Evolutionary conservation across 2,113 vertebrate species (phyloP), one percentile per base, ranked within the genome.

Genomic region (Eira barbara): DNA sequence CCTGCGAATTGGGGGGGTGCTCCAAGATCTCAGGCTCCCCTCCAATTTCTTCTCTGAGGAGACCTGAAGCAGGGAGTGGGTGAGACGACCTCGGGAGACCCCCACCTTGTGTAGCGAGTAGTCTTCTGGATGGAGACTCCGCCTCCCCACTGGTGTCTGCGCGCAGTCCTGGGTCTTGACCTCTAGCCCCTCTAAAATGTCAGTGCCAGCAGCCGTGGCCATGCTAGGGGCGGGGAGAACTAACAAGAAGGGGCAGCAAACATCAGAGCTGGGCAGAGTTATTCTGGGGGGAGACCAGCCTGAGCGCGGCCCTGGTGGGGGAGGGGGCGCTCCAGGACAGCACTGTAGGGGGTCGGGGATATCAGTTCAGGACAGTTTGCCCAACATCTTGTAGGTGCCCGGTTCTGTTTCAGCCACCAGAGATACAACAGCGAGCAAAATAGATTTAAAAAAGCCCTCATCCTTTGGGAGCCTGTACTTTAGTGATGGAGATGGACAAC

Each of bases 361-460:
- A 7, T 31, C 57, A 5, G 21, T 57, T 49, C 39, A 14, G n/a
- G 18, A 13, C 45, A 14, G 4, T 21, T 69, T 1, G 31, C 39
- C 27, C 39, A 29, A 34, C 20, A 4, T 34, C 18, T 59, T 0
- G 0, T 34, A 13, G 2, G 42, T 3, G 4, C 49, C 42, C 5
- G 14, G 65, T 73, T 25, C 45, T 25, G 29, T n/a, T 55, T 74
- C 47, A 61, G 69, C 87, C n/a, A 42, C 47, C 3, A 3, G 82
- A 59, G 34, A n/a, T 14, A 27, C 1, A 0, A 29, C 57, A 13
- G 6, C 47, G 91, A 80, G 55, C 83, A 69, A 42, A 47, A 25
- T 6, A 36, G 29, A 29, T 34, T 27, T 2, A 2, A 10, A 59
- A 42, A 18, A 42, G n/a, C 11, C 7, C 69, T 17, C 20, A 31